Evolutionary conservation across 2,113 vertebrate species (phyloP), one percentile per base, ranked within the genome.

Genomic region (Regulus satrapa): DNA sequence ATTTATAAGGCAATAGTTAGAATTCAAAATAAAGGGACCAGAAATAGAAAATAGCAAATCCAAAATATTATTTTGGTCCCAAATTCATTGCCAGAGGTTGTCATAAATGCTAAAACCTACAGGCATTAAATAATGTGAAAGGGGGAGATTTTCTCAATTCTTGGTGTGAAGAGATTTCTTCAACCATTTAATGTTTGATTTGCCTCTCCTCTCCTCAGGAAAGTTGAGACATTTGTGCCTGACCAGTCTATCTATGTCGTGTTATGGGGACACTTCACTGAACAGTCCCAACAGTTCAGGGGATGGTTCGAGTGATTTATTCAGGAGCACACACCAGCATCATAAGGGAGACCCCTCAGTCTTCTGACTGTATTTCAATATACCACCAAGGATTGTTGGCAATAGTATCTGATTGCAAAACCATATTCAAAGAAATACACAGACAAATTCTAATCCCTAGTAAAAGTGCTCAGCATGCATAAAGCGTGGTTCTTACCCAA

Each of bases 341-440:
- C 48, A 31, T 29, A n/a, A 78, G 12, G n/a, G 5, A 86, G 8
- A 52, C 2, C 8, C 14, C 43, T 41, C 20, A 41, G 20, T 41
- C 18, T 40, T 41, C 26, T 20, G 34, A 24, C 16, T 19, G 24
- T 56, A 29, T 29, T 48, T 40, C 34, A n/a, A 9, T 49, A 25
- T 19, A 17, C 23, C 24, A n/a, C 25, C 1, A 0, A 64, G 9
- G 41, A 19, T 10, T 40, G 28, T 38, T 0, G 0, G 41, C 26
- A 26, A n/a, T 15, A 40, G 8, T 19, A 46, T 12, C 23, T 63
- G 28, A 28, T 18, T 23, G 10, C 49, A 40, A 40, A 73, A 55
- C 5, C 4, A 26, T 28, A 12, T n/a, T 46, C 41, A 55, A 64
- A 74, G 29, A 21, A 64, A 64, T 45, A 54, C 4, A 14, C 9